Base-by-base conservation (phyloP, 2,797 vertebrate genomes). In the Streptopelia turtur region DNA sequence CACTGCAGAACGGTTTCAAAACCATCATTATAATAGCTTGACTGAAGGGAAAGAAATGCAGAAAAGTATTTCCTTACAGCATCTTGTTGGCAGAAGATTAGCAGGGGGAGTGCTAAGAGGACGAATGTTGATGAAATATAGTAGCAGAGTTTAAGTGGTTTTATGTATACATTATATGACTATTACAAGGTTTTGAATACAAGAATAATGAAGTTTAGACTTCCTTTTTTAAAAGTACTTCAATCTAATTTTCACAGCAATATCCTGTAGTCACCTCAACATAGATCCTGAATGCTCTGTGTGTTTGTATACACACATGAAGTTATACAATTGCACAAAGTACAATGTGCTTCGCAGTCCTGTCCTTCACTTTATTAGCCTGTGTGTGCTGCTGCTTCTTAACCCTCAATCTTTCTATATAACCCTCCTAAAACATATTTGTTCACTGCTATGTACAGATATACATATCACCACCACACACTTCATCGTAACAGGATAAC, bases 401-500 rank as follows among this genome's bases (percentile, higher is more conserved):
- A 9, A 43, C 47, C 39, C 30, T 12, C 31, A 30, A 7, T 11
- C 31, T 52, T 50, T 11, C 35, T 31, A 3, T 6, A 16, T 1
- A n/a, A n/a, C 10, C 15, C 49, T 56, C 33, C 55, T 9, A 2
- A 35, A 37, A 22, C 27, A 5, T 4, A 22, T 20, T 7, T 23
- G 16, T 3, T 69, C 52, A 57, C 27, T 30, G 11, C 5, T 4
- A 13, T 0, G 43, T 15, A 6, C 60, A 86, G 57, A 33, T 2
- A 28, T 0, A 35, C 22, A 7, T 5, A 7, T 6, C 28, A 41
- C 8, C 68, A 49, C 24, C 64, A 4, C 1, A 35, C 27, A 55
- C 23, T 7, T 49, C 53, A 2, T 18, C 17, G 41, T 1, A 7
- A 13, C 0, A 3, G 47, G 47, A 5, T 31, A 63, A 57, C 9